Percentiles rank a stretch among this genome's conserved stretches.
Conservation (phyloP, 2,888 invertebrate species). For the Spisula solida region DNA sequence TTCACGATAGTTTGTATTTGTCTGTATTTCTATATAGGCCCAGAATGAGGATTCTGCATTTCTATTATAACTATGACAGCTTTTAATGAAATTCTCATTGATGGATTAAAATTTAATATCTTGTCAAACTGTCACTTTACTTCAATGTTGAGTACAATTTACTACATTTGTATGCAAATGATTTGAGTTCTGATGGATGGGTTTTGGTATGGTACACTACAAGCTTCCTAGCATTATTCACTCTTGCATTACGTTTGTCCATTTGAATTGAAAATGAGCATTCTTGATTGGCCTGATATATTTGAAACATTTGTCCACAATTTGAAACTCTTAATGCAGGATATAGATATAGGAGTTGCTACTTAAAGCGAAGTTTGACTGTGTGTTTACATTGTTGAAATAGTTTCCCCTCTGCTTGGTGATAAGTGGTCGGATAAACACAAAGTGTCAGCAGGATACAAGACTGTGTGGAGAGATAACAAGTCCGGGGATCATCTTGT, state of each 20-base stretch:
- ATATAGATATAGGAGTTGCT: constrained; percentile 24
- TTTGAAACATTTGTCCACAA: neutral
- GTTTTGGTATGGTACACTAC: neutral
- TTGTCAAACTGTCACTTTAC: neutral
- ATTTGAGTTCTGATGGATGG: neutral
- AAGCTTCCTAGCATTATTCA: neutral
- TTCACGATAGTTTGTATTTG: too few species aligned
- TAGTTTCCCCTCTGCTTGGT: constrained; percentile 44
- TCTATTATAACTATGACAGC: too few species aligned
- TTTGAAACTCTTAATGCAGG: constrained; percentile 6
- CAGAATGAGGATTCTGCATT: neutral
- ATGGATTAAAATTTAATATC: neutral
- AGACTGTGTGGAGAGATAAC: constrained; percentile 30
- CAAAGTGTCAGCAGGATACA: constrained; percentile 57
- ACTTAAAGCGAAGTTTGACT: constrained; percentile 37
- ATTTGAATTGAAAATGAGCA: neutral
- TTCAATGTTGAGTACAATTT: neutral
- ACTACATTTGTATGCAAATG: neutral
- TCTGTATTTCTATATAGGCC: too few species aligned
- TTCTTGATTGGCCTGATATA: neutral
- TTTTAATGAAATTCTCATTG: neutral
- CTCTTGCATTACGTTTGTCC: neutral
- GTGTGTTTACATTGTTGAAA: constrained; percentile 57
- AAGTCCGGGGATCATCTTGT: constrained; percentile 9
- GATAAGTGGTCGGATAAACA: constrained; percentile 55